A percentile compares a stretch with the other conserved stretches of the same genome.
phyloP scores from a whole-genome alignment of 2,888 invertebrate genomes.

The Acrocera orbiculus region DNA sequence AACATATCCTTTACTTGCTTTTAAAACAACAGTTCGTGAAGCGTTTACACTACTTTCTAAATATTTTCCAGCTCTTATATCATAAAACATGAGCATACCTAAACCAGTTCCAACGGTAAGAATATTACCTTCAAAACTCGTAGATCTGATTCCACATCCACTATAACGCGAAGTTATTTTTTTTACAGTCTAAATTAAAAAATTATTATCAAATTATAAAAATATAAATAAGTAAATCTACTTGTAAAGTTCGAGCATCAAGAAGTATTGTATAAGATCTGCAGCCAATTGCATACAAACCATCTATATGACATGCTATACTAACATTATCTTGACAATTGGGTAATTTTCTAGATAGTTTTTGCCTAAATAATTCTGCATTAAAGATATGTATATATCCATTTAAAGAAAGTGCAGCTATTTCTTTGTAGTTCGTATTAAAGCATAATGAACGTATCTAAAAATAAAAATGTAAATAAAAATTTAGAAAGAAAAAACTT shows the following conservation, averaged over 20 bases:
- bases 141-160: constrained; percentile 81
- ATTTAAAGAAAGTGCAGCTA: constrained; percentile 80
- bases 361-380: constrained; percentile 76
- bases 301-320: constrained; percentile 67
- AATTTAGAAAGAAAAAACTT: background rate
- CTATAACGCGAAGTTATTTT: constrained; percentile 74
- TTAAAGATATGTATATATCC: constrained; percentile 90
- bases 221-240: constrained; percentile 20
- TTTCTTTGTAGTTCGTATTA: constrained; percentile 68
- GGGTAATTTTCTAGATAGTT: constrained; percentile 68
- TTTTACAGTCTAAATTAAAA: constrained; percentile 41
- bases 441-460: constrained; percentile 70
- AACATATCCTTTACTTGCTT: constrained; percentile 77
- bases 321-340: constrained; percentile 89
- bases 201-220: background rate
- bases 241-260: constrained; percentile 72
- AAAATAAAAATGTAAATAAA: constrained; percentile 6
- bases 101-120: constrained; percentile 87
- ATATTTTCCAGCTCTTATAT: constrained; percentile 78
- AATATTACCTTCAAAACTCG: constrained; percentile 76
- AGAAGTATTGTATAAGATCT: constrained; percentile 79
- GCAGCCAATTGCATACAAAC: constrained; percentile 85
- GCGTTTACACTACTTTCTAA: constrained; percentile 80
- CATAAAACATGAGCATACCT: constrained; percentile 86
- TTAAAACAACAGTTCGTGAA: constrained; percentile 68